These are phyloP conservation scores for Aricia artaxerxes DNA, from an alignment of 2,888 invertebrate genomes.

Conservation along the genomic window DNA sequence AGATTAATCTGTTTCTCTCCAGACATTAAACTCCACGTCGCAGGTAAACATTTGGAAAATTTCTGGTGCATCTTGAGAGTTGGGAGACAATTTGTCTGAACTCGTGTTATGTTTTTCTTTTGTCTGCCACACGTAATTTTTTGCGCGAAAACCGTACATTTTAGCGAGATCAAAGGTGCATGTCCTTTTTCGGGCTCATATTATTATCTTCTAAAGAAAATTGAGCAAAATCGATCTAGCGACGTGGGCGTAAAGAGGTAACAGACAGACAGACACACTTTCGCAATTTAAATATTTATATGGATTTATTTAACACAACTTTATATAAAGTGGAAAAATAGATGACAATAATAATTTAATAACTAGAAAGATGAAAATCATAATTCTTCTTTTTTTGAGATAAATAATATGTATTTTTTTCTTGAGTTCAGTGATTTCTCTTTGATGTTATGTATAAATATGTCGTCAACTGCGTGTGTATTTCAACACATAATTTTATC, in stretches of 20 bases:
- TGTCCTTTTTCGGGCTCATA: too few relatives aligned
- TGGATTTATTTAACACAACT: too few relatives aligned
- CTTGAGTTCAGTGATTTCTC: too few relatives aligned
- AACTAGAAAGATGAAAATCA: too few relatives aligned
- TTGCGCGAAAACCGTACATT: not conserved
- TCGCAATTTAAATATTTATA: too few relatives aligned
- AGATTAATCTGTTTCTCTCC: slow-evolving; percentile 15
- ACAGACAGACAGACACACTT: not conserved
- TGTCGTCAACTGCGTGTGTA: not conserved
- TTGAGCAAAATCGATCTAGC: not conserved
- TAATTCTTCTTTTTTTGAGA: too few relatives aligned
- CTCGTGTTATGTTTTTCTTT: not conserved
- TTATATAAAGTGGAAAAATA: too few relatives aligned
- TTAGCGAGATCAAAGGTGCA: too few relatives aligned
- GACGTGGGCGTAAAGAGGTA: not conserved
- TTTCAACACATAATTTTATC: not conserved
- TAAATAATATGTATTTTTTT: too few relatives aligned
- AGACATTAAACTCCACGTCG: slow-evolving; percentile 17
- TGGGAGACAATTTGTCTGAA: slow-evolving; percentile 8
- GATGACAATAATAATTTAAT: too few relatives aligned
- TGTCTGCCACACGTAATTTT: not conserved
- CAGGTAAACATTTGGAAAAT: slow-evolving; percentile 23
- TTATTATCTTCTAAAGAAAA: not conserved
- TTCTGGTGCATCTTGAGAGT: slow-evolving; percentile 7
- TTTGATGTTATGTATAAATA: too few relatives aligned